Conservation (phyloP, 1,140 invertebrate genomes). For the Drosophila santomea region DNA sequence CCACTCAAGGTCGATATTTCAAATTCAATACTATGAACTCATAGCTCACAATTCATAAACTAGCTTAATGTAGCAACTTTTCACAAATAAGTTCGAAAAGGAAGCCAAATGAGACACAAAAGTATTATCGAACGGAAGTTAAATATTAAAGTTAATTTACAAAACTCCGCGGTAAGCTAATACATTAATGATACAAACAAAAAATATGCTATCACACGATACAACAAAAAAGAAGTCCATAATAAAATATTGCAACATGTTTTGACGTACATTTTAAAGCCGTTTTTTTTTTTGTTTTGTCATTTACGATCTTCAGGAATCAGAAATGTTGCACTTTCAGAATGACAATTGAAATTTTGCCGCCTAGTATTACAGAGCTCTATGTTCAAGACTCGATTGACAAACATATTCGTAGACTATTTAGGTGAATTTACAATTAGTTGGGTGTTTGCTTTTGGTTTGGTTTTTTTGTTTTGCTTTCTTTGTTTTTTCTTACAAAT, state of each 20-base stretch:
- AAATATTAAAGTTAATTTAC: not conserved
- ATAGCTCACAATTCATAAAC: not conserved
- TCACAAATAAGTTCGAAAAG: not conserved
- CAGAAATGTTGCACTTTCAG: not conserved
- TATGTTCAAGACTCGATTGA: conserved; percentile 11
- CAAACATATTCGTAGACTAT: conserved; percentile 22
- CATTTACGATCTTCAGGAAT: not conserved
- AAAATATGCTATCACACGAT: not conserved
- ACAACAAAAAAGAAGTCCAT: not conserved
- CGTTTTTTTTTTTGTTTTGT: not conserved
- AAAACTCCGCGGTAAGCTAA: not conserved
- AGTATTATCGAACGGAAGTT: no score
- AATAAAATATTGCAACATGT: not conserved
- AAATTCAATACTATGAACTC: not conserved
- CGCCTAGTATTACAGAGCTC: conserved; percentile 13
- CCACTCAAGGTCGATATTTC: not conserved
- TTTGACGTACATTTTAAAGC: not conserved
- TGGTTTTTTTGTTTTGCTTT: conserved; percentile 32
- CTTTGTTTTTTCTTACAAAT: conserved; percentile 41
- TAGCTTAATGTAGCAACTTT: not conserved
- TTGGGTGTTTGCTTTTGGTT: conserved; percentile 13
- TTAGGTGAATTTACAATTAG: conserved; percentile 30
- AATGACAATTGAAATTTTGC: not conserved
- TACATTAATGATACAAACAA: not conserved
- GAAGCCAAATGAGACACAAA: not conserved